Evolutionary conservation across 1,140 invertebrate species (phyloP).

Genomic region (Saccostrea glomerata): DNA sequence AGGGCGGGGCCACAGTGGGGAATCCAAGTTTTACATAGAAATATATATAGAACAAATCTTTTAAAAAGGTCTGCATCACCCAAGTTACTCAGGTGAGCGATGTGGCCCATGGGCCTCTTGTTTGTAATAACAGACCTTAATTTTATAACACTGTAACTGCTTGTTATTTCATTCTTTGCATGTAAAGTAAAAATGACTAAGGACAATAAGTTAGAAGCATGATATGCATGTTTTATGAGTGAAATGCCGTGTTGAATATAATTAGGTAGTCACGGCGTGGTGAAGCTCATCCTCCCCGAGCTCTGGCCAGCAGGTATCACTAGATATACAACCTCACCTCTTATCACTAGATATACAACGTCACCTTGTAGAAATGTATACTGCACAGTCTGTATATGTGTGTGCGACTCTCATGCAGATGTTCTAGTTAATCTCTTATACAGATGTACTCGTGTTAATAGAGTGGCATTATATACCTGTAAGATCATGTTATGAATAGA

Average conservation of each 20-base stretch:
- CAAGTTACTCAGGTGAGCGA: no score
- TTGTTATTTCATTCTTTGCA: background rate
- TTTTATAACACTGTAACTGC: background rate
- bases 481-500: no score
- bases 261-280: conserved; percentile 40
- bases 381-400: background rate
- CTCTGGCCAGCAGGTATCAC: conserved; percentile 49
- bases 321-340: background rate
- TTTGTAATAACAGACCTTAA: background rate
- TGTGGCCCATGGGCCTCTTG: no score
- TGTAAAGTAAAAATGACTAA: background rate
- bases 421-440: background rate
- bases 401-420: background rate
- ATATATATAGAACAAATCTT: no score
- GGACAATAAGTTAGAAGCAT: background rate
- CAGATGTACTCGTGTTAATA: background rate
- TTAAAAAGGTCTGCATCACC: no score
- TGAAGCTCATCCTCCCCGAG: conserved; percentile 52
- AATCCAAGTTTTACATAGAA: no score
- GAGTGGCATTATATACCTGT: no score
- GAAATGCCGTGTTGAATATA: background rate
- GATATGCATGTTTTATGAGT: background rate
- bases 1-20: no score
- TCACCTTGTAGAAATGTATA: conserved; percentile 6
- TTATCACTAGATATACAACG: conserved; percentile 30